Evolutionary conservation across 2,797 vertebrate species (phyloP).

Genomic region (Cephalopachus bancanus): DNA sequence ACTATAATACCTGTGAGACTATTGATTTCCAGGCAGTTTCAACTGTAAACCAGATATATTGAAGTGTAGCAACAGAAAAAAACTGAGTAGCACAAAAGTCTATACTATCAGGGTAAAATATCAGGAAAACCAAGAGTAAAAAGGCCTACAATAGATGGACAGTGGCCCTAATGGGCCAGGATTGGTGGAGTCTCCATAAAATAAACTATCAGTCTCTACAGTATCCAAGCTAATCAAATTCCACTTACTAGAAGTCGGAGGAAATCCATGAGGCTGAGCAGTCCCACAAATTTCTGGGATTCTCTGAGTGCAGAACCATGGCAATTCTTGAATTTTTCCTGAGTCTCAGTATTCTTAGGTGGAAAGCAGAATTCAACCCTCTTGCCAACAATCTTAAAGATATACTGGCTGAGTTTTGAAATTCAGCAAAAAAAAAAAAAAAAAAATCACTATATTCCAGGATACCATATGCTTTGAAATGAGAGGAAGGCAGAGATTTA

Average conservation of each 20-base stretch:
- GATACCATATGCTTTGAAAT: not conserved
- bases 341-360: not conserved
- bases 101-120: not conserved
- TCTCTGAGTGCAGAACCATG: not conserved
- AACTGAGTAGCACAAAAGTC: not conserved
- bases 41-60: not conserved
- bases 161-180: not conserved
- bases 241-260: not conserved
- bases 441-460: not conserved
- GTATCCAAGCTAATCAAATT: not conserved
- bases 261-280: not conserved
- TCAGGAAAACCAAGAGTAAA: not conserved
- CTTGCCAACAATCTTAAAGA: conserved; percentile 36
- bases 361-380: not conserved
- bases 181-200: not conserved
- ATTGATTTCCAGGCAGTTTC: conserved; percentile 53
- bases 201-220: not conserved
- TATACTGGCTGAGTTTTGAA: not conserved
- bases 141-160: not conserved
- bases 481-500: not conserved
- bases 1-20: not conserved
- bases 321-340: not conserved
- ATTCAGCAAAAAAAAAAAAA: not conserved
- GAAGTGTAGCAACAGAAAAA: not conserved
- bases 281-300: not conserved